These are phyloP conservation scores for Tyto alba DNA, from an alignment of 2,113 vertebrate species.

Conservation along the genomic window DNA sequence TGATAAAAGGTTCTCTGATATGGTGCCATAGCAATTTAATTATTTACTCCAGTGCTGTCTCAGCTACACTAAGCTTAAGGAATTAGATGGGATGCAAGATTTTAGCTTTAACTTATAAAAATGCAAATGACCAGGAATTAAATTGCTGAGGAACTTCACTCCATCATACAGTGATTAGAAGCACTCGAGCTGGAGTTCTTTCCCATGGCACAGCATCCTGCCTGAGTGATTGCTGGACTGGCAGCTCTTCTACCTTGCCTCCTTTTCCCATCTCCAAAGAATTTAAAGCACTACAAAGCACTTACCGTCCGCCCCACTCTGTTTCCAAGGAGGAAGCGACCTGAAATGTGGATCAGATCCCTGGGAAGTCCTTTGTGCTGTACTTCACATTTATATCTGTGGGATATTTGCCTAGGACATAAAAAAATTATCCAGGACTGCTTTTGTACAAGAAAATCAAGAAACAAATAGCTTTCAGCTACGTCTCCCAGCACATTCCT, in stretches of 20 bases:
- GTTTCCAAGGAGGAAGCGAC: not conserved
- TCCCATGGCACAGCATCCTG: not conserved
- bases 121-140: conserved; percentile 21
- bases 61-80: not conserved
- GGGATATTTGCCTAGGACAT: not conserved
- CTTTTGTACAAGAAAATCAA: not conserved
- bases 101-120: conserved; percentile 27
- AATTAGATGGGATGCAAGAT: conserved; percentile 10
- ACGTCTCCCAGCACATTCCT: not conserved
- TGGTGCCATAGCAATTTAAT: not conserved
- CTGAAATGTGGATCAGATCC: not conserved
- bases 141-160: conserved; percentile 3
- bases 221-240: not conserved
- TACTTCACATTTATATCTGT: not conserved
- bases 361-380: not conserved
- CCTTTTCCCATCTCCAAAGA: not conserved
- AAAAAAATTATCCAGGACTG: not conserved
- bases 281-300: not conserved
- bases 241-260: not conserved
- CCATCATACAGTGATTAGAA: not conserved
- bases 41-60: not conserved
- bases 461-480: not conserved
- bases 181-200: not conserved
- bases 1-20: not conserved
- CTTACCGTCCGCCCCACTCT: not conserved